These are phyloP conservation scores for Takifugu ocellatus DNA, from an alignment of 2,797 vertebrate genomes.

Conservation along the genomic window DNA sequence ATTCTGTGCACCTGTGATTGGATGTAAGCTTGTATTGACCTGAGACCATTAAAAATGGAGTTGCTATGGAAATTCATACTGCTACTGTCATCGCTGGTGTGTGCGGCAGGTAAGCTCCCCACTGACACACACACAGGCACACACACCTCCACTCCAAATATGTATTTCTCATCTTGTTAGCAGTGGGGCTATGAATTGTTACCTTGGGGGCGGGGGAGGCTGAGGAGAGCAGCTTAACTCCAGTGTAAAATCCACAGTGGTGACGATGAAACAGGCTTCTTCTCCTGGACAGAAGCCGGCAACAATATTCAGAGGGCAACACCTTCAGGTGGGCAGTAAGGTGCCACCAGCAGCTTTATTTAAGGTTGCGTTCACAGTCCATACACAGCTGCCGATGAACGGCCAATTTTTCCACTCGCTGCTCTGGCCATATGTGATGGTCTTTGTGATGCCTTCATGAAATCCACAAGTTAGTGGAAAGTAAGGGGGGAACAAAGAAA, in stretches of 20 bases:
- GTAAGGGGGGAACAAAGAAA: no score
- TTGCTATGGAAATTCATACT: conserved; percentile 92
- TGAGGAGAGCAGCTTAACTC: background rate
- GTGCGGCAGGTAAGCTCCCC: conserved; percentile 86
- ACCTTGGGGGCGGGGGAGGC: conserved; percentile 5
- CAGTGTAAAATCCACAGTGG: background rate
- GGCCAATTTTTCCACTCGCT: no score
- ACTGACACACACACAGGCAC: no score
- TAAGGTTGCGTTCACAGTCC: no score
- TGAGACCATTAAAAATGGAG: conserved; percentile 87
- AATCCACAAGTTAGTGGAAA: no score
- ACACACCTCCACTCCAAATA: conserved; percentile 22
- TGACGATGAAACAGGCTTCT: background rate
- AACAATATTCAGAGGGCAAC: background rate
- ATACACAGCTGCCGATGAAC: no score
- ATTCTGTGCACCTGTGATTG: conserved; percentile 67
- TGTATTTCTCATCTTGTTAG: conserved; percentile 37
- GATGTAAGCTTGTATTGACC: conserved; percentile 76
- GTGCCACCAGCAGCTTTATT: no score
- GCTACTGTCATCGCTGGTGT: conserved; percentile 83
- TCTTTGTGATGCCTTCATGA: no score
- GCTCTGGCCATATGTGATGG: no score
- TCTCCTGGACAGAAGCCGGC: background rate
- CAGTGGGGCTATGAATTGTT: conserved; percentile 13
- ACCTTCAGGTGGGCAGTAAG: background rate